phyloP scores from a whole-genome alignment of 2,113 vertebrate genomes.

The Chionis minor region DNA sequence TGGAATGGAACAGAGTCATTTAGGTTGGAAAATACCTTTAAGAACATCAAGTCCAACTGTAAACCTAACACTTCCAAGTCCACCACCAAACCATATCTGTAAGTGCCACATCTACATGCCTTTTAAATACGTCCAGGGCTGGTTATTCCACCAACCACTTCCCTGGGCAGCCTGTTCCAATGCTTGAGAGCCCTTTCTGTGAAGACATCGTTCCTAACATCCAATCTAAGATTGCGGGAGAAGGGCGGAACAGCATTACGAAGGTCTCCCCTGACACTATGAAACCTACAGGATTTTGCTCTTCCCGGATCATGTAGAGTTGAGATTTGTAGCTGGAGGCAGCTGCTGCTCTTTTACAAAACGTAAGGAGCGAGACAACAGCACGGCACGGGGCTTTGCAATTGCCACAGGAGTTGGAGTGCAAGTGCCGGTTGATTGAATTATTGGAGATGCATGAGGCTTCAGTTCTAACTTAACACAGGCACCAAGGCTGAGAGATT shows the following conservation, averaged over 20 bases:
- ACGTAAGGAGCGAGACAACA: background rate
- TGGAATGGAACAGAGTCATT: background rate
- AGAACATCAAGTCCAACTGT: background rate
- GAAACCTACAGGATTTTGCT: background rate
- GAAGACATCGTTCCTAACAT: background rate
- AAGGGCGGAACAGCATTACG: background rate
- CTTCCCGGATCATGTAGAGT: rapidly evolving
- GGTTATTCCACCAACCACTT: background rate
- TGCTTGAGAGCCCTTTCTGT: background rate
- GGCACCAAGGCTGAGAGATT: background rate
- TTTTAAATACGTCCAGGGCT: background rate
- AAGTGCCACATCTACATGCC: background rate
- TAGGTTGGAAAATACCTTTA: background rate
- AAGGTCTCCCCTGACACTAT: background rate
- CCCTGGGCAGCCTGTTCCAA: background rate
- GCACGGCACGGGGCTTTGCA: background rate
- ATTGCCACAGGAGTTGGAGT: background rate
- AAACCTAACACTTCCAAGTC: background rate
- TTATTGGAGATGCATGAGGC: background rate
- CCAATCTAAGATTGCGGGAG: background rate
- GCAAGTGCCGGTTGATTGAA: background rate
- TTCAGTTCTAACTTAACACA: background rate
- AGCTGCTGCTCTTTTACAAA: background rate
- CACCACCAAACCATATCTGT: background rate
- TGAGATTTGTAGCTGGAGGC: background rate